These are phyloP conservation scores for Drosophila demipolita DNA, from an alignment of 2,888 invertebrate genomes.

Conservation along the genomic window DNA sequence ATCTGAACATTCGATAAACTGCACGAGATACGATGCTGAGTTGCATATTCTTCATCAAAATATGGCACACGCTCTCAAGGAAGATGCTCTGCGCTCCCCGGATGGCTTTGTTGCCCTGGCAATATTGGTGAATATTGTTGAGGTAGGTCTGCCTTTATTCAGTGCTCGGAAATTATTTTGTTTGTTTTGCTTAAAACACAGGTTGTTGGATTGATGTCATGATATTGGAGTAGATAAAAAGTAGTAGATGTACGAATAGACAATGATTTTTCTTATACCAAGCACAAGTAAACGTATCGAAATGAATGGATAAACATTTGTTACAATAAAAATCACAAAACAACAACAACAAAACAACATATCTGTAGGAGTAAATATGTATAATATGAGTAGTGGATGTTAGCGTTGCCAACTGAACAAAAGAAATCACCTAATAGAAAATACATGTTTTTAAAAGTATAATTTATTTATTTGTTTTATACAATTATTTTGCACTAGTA, in stretches of 20 bases:
- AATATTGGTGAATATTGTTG: slow-evolving; percentile 34
- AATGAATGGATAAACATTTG: no score
- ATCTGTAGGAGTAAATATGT: no score
- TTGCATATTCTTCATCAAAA: slow-evolving; percentile 70
- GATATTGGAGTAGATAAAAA: not conserved
- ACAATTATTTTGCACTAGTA: no score
- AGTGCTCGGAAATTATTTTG: not conserved
- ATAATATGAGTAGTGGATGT: no score
- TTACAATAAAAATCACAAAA: rapidly evolving
- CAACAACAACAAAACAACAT: no score
- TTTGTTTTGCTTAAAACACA: no score
- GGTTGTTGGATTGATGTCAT: not conserved
- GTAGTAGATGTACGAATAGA: not conserved
- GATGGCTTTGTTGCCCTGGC: slow-evolving; percentile 69
- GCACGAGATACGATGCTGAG: slow-evolving; percentile 51
- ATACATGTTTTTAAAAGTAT: no score
- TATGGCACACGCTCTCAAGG: slow-evolving; percentile 29
- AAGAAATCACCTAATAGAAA: no score
- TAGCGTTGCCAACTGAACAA: no score
- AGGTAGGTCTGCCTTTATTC: slow-evolving; percentile 15
- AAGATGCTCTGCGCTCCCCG: slow-evolving; percentile 32
- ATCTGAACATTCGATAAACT: slow-evolving; percentile 59
- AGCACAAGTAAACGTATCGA: no score
- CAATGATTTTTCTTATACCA: not conserved
- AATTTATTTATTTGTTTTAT: no score